A percentile compares a stretch with the other conserved stretches of the same genome.
Conservation (phyloP, 2,113 vertebrate genomes). For the Periophthalmus modestus region DNA sequence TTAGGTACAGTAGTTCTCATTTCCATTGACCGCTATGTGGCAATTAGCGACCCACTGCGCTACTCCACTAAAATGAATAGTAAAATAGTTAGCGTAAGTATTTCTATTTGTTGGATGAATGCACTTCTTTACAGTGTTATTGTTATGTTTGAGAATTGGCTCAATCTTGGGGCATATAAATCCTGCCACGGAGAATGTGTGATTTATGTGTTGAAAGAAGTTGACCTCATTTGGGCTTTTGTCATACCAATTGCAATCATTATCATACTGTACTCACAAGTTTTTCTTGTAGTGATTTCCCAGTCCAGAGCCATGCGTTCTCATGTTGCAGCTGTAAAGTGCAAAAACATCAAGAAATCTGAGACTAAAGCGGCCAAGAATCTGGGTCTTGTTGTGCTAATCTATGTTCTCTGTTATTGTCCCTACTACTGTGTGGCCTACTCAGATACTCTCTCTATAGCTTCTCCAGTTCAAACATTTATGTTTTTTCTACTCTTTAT, state of each 20-base stretch:
- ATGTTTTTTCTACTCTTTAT: background rate
- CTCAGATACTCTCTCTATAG: background rate
- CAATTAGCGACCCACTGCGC: background rate
- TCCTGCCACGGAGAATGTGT: background rate
- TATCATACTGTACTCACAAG: background rate
- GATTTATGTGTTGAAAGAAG: background rate
- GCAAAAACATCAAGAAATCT: background rate
- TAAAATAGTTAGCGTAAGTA: background rate
- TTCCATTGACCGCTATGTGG: slow-evolving; percentile 7
- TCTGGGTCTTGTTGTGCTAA: background rate
- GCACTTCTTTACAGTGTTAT: background rate
- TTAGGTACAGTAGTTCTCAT: background rate
- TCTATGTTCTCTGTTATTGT: background rate
- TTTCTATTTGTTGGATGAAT: background rate
- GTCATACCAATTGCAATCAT: background rate
- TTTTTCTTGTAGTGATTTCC: background rate
- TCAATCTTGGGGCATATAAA: background rate
- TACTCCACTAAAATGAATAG: background rate
- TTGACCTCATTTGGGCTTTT: background rate
- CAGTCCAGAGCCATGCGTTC: background rate
- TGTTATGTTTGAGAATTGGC: background rate
- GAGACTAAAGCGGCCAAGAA: background rate
- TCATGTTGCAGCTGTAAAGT: background rate
- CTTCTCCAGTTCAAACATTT: background rate
- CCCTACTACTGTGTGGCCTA: background rate